Evolutionary conservation across 1,140 invertebrate genomes (phyloP), one percentile per base, ranked within the genome.

Genomic region (Idris sp.): DNA sequence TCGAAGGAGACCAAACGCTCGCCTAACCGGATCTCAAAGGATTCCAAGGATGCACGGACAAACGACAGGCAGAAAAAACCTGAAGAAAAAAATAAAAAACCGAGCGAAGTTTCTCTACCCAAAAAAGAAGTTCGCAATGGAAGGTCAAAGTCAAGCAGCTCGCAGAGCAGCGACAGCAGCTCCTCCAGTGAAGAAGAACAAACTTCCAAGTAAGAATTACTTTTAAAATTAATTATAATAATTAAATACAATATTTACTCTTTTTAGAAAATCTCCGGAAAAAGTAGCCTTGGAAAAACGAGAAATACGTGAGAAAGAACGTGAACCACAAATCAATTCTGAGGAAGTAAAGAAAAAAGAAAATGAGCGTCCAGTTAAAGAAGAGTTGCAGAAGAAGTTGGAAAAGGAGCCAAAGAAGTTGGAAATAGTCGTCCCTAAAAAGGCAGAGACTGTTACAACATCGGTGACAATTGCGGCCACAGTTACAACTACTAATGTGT

Each of bases 281-380:
- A 86, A 85, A 53, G 7, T 10, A 36, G 5, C 51, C 54, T 4
- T 78, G 73, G 84, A 84, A 6, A 84, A 84, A 76, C 87, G 87
- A 54, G 88, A 90, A 68, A 82, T 83, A 59, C 85, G 87, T 22
- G 88, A 88, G 49, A 83, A 64, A 6, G 86, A 81, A 30, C 22
- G 54, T 0, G 78, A 79, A 40, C 25, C 36, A 0, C 65, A 62
- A 13, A 19, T 19, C 19, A 77, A 78, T 11, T 8, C 18, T 2
- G 83, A 85, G 2, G 83, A 90, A 74, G 62, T 81, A 78, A 82
- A 89, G 83, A 83, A 87, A 84, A 83, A 89, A 80, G 90, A 90
- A 77, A 86, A 67, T 11, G 79, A 80, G 14, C 73, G 77, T 1
- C 18, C 10, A 13, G 1, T 26, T 7, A 77, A 65, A 46, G 69